These are phyloP conservation scores for Anguilla megastoma DNA, from an alignment of 2,797 vertebrate genomes.

Conservation along the genomic window DNA sequence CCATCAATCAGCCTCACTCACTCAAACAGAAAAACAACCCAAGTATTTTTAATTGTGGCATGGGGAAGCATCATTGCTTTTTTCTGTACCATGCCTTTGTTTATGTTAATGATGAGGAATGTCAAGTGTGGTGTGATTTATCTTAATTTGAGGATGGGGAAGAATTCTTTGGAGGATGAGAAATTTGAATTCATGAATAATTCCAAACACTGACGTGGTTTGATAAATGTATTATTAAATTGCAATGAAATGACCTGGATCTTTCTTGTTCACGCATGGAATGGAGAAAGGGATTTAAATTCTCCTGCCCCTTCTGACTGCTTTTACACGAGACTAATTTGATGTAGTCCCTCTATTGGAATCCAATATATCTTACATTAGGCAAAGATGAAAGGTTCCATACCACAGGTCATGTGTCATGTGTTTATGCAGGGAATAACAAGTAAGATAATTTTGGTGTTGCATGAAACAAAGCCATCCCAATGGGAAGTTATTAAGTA, in stretches of 20 bases:
- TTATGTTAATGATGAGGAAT: not conserved
- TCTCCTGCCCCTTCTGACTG: not conserved
- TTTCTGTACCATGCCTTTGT: not conserved
- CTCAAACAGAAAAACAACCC: not conserved
- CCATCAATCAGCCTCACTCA: not conserved
- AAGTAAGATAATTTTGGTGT: not conserved
- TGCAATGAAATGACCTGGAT: constrained; percentile 4
- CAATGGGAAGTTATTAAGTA: not conserved
- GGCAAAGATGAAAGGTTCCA: not conserved
- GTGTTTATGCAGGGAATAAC: not conserved
- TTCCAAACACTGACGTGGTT: not conserved
- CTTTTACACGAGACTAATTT: not conserved
- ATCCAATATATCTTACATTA: not conserved
- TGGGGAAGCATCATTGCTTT: not conserved
- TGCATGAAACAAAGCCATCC: not conserved
- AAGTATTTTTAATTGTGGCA: not conserved
- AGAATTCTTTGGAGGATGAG: not conserved
- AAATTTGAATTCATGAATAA: constrained; percentile 19
- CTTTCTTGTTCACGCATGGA: constrained; percentile 15
- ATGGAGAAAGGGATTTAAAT: not conserved
- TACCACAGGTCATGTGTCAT: not conserved
- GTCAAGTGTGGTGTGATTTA: not conserved
- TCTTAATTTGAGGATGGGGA: not conserved
- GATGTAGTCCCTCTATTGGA: not conserved
- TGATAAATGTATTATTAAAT: constrained; percentile 15